These are phyloP conservation scores for Sphaeramia orbicularis DNA, from an alignment of 2,797 vertebrate species.

Conservation along the genomic window DNA sequence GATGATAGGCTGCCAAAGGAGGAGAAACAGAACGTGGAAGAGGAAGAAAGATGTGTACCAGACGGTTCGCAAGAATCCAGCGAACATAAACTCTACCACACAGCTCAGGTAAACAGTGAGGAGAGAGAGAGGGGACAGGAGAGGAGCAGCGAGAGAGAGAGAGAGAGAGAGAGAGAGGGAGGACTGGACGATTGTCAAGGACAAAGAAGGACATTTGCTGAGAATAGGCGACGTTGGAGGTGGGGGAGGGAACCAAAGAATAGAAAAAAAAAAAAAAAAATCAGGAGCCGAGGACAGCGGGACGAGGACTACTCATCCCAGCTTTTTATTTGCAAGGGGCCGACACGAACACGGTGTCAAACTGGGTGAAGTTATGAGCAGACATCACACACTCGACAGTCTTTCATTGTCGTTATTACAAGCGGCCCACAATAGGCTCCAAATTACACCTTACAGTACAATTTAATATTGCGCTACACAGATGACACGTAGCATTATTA, in stretches of 20 bases:
- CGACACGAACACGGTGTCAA: conserved; percentile 28
- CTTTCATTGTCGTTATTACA: conserved; percentile 48
- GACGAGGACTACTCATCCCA: conserved; percentile 25
- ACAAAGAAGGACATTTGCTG: conserved; percentile 54
- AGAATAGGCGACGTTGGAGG: conserved; percentile 41
- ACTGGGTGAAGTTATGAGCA: conserved; percentile 35
- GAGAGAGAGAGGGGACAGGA: conserved; percentile 22
- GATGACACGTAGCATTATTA: conserved; percentile 59
- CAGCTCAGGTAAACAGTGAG: conserved; percentile 46
- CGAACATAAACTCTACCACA: conserved; percentile 26
- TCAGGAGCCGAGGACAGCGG: conserved; percentile 26
- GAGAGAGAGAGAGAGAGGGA: conserved; percentile 21
- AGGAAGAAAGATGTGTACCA: conserved; percentile 19
- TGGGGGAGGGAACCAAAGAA: conserved; percentile 32
- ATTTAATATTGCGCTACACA: conserved; percentile 42
- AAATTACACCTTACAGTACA: conserved; percentile 60
- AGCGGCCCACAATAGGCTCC: conserved; percentile 49
- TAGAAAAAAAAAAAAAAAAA: conserved; percentile 49
- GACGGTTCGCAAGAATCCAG: conserved; percentile 26
- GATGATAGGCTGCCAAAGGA: conserved; percentile 29
- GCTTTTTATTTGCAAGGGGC: conserved; percentile 36
- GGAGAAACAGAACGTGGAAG: conserved; percentile 27
- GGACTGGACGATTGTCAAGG: conserved; percentile 58
- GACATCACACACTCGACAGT: conserved; percentile 44
- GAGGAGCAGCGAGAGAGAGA: too few relatives aligned